phyloP scores from a whole-genome alignment of 2,113 vertebrate species.

The Microcebus ravelobensis region DNA sequence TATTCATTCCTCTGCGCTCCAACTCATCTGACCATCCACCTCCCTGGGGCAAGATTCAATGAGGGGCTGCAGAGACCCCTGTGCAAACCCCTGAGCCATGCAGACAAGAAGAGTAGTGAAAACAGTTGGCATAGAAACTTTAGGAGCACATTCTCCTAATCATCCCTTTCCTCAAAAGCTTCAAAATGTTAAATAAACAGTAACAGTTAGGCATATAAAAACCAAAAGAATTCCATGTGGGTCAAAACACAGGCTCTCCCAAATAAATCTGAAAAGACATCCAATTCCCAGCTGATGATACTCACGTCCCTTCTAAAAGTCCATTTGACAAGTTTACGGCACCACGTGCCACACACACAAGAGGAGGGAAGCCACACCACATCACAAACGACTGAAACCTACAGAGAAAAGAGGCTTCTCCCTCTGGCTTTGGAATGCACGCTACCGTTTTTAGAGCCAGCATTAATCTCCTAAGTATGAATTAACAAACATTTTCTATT shows the following conservation, averaged over 20 bases:
- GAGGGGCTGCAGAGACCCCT: not conserved
- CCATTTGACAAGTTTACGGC: not conserved
- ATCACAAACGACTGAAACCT: not conserved
- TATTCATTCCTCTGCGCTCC: not conserved
- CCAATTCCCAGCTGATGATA: not conserved
- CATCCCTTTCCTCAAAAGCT: not conserved
- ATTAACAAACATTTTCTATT: not conserved
- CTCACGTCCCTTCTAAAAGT: not conserved
- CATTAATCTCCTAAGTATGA: not conserved
- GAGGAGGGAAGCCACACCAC: fast-evolving
- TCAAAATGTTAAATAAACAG: not conserved
- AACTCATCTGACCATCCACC: not conserved
- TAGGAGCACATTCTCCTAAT: not conserved
- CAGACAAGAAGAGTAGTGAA: not conserved
- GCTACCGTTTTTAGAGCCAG: not conserved
- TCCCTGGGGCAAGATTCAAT: too few species aligned
- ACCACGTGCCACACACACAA: fast-evolving
- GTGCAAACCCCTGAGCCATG: not conserved
- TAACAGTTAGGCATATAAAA: not conserved
- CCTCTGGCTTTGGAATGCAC: fast-evolving
- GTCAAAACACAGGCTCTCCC: not conserved
- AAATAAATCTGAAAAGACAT: not conserved
- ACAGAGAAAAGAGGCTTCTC: not conserved
- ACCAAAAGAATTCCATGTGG: not conserved
- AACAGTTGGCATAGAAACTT: not conserved